Conservation (phyloP, 1,140 invertebrate genomes). For the Neoseiulus cucumeris region DNA sequence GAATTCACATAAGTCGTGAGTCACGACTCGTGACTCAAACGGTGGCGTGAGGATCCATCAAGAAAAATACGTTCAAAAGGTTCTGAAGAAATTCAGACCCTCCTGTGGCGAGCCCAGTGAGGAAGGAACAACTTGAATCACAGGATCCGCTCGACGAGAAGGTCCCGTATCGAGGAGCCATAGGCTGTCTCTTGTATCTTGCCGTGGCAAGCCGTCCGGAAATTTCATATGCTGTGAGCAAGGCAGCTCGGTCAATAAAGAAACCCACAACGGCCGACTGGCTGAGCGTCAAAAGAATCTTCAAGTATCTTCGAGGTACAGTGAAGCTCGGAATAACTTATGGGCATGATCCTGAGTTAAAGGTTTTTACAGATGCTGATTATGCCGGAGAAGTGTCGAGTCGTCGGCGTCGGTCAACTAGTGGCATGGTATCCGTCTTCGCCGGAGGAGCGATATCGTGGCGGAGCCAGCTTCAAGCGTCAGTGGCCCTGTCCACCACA, state of each 20-base stretch:
- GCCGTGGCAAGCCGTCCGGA: constrained; percentile 29
- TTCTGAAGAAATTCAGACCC: no score
- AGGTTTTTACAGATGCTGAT: constrained; percentile 25
- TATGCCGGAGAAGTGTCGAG: constrained; percentile 22
- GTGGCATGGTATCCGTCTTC: constrained; percentile 24
- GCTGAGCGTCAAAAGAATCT: constrained; percentile 27
- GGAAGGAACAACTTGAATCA: no score
- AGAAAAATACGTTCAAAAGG: no score
- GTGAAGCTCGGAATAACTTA: constrained; percentile 17
- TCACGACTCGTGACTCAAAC: no score
- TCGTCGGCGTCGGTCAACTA: constrained; percentile 24
- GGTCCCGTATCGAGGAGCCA: constrained; percentile 13
- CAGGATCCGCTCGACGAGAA: not conserved
- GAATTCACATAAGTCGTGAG: no score
- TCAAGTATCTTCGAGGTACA: constrained; percentile 30
- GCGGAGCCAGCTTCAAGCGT: not conserved
- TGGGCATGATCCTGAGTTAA: not conserved
- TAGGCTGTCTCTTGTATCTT: constrained; percentile 27
- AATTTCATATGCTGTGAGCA: constrained; percentile 28
- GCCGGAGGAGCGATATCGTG: not conserved
- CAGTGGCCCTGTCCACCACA: constrained; percentile 13
- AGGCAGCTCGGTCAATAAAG: constrained; percentile 29
- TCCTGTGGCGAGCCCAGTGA: no score
- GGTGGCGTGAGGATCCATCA: no score
- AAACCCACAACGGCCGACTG: constrained; percentile 25